Evolutionary conservation across 2,113 vertebrate genomes (phyloP).

Genomic region (Monopterus albus): DNA sequence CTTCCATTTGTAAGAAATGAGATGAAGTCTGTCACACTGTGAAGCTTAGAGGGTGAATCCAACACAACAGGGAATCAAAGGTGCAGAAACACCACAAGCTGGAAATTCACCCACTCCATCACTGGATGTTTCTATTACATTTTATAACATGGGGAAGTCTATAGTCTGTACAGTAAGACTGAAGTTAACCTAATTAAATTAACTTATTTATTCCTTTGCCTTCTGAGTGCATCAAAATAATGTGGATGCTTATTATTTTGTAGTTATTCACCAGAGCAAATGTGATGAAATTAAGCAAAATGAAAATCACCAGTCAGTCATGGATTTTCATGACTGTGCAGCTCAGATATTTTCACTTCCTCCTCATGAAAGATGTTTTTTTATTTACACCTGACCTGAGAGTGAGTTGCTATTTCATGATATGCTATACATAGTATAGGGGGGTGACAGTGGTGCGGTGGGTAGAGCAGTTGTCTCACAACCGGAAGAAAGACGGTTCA

Average conservation of each 20-base stretch:
- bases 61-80: conserved; percentile 39
- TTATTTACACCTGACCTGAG: conserved; percentile 32
- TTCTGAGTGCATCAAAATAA: conserved; percentile 8
- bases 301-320: background rate
- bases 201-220: conserved; percentile 36
- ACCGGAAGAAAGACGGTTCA: too few relatives aligned
- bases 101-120: conserved; percentile 16
- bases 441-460: too few relatives aligned
- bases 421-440: background rate
- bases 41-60: conserved; percentile 36
- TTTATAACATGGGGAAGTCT: conserved; percentile 3
- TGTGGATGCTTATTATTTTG: conserved; percentile 1
- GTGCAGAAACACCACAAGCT: conserved; percentile 2
- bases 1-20: conserved; percentile 43
- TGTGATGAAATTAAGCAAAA: conserved; percentile 34
- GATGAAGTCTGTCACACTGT: conserved; percentile 40
- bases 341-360: background rate
- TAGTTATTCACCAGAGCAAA: background rate
- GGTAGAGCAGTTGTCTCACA: too few relatives aligned
- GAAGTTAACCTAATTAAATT: conserved; percentile 18
- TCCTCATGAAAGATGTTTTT: conserved; percentile 19
- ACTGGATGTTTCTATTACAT: background rate
- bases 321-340: background rate
- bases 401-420: conserved; percentile 6
- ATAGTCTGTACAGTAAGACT: background rate